A percentile compares a stretch with the other conserved stretches of the same genome.
Conservation (phyloP, 1,140 invertebrate species). For the Drosophila melanica region DNA sequence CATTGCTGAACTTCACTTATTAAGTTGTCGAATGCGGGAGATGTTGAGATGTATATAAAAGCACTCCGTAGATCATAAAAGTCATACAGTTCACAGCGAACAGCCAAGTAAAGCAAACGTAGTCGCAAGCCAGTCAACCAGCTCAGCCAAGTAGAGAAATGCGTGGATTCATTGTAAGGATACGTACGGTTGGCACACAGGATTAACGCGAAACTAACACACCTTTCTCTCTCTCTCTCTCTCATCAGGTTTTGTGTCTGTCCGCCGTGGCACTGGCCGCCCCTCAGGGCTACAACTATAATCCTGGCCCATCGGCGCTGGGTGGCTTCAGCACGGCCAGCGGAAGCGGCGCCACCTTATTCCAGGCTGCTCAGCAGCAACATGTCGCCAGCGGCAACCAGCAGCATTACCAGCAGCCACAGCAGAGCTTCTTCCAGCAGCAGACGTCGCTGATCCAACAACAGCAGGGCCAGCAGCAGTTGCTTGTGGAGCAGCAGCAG, state of each 20-base stretch:
- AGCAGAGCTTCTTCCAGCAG: slow-evolving; percentile 69
- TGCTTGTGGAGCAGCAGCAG: slow-evolving; percentile 49
- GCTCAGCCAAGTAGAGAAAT: slow-evolving; percentile 78
- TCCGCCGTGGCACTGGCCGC: slow-evolving; percentile 75
- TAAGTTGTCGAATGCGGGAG: slow-evolving; percentile 60
- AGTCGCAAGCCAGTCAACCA: slow-evolving; percentile 37
- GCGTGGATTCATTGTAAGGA: slow-evolving; percentile 83
- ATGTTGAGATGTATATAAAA: slow-evolving; percentile 64
- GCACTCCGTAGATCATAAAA: slow-evolving; percentile 41
- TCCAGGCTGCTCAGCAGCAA: slow-evolving; percentile 52
- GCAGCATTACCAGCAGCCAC: slow-evolving; percentile 40
- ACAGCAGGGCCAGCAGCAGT: slow-evolving; percentile 51
- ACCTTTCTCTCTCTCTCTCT: not conserved
- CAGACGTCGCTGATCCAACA: slow-evolving; percentile 85
- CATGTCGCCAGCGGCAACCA: slow-evolving; percentile 11
- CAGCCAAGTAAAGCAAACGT: slow-evolving; percentile 48
- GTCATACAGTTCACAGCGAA: slow-evolving; percentile 73
- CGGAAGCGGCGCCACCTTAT: slow-evolving; percentile 51
- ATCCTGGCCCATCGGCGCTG: slow-evolving; percentile 61
- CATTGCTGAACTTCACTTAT: slow-evolving; percentile 72
- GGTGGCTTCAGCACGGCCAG: slow-evolving; percentile 50
- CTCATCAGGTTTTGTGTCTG: slow-evolving; percentile 70
- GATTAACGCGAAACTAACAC: slow-evolving; percentile 2
- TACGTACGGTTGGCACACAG: not conserved
- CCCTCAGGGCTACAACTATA: slow-evolving; percentile 81